A percentile compares a stretch with the other conserved stretches of the same genome.
phyloP scores from a whole-genome alignment of 2,113 vertebrate genomes.

The Paracanthobrama guichenoti region DNA sequence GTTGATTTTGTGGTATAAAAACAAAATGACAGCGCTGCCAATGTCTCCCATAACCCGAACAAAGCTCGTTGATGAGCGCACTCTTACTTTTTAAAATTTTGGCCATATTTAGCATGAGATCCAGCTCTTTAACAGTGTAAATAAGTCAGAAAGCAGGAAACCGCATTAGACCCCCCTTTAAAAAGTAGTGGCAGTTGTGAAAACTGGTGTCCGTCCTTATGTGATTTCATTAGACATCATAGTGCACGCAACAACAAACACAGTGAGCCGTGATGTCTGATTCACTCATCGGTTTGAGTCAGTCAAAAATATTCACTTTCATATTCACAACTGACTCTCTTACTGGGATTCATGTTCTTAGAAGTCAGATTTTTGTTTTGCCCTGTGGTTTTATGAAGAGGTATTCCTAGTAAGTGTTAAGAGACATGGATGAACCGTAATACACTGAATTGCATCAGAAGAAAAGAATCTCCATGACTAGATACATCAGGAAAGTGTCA shows the following conservation, averaged over 20 bases:
- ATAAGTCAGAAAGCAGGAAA: too few species aligned
- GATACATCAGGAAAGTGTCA: background rate
- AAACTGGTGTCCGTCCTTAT: background rate
- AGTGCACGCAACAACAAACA: background rate
- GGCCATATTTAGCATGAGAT: too few species aligned
- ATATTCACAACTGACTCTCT: background rate
- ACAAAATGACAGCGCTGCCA: too few species aligned
- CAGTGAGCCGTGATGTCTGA: background rate
- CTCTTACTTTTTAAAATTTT: too few species aligned
- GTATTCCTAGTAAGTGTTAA: background rate
- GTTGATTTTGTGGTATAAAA: too few species aligned
- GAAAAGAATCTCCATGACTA: background rate
- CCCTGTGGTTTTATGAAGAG: background rate
- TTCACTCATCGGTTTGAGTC: background rate
- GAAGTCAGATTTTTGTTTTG: background rate
- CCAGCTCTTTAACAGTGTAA: too few species aligned
- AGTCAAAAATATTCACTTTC: background rate
- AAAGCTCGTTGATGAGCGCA: too few species aligned
- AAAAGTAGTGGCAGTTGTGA: too few species aligned
- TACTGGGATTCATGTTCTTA: background rate
- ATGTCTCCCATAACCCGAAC: too few species aligned
- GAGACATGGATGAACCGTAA: background rate
- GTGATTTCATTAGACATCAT: background rate
- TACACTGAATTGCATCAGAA: constrained; percentile 9
- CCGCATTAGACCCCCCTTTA: too few species aligned